phyloP scores from a whole-genome alignment of 1,140 invertebrate genomes.

The Eupeodes corollae region DNA sequence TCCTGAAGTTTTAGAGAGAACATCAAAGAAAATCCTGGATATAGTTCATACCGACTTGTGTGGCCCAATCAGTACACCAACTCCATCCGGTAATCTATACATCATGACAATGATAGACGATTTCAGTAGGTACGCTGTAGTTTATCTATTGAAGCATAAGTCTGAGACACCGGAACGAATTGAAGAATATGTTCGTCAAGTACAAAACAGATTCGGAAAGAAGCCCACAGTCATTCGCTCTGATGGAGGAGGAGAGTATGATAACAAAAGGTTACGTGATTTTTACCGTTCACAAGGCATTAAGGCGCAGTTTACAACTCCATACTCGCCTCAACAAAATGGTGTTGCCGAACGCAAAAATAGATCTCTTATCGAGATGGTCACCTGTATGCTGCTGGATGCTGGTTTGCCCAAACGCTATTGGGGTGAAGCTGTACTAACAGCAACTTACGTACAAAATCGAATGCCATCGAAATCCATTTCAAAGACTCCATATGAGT shows the following conservation, averaged over 20 bases:
- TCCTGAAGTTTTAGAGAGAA: not conserved
- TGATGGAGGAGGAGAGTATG: constrained; percentile 4
- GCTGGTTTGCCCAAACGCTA: no score
- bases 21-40: constrained; percentile 14
- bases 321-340: constrained; percentile 38
- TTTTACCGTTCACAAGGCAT: not conserved
- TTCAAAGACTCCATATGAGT: no score
- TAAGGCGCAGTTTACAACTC: constrained; percentile 9
- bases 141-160: constrained; percentile 30
- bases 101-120: constrained; percentile 30
- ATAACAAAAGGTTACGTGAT: not conserved
- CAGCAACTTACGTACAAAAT: constrained; percentile 6
- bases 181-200: no score
- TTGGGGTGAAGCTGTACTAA: no score
- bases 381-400: constrained; percentile 20
- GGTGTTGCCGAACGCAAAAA: constrained; percentile 31
- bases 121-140: constrained; percentile 14
- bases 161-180: constrained; percentile 2
- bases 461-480: constrained; percentile 2
- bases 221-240: constrained; percentile 4
- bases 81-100: constrained; percentile 21
- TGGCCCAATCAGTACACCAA: constrained; percentile 21
- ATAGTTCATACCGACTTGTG: constrained; percentile 29
- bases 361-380: constrained; percentile 23
- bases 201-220: no score